Evolutionary conservation across 2,113 vertebrate species (phyloP).

Genomic region (Mola mola): DNA sequence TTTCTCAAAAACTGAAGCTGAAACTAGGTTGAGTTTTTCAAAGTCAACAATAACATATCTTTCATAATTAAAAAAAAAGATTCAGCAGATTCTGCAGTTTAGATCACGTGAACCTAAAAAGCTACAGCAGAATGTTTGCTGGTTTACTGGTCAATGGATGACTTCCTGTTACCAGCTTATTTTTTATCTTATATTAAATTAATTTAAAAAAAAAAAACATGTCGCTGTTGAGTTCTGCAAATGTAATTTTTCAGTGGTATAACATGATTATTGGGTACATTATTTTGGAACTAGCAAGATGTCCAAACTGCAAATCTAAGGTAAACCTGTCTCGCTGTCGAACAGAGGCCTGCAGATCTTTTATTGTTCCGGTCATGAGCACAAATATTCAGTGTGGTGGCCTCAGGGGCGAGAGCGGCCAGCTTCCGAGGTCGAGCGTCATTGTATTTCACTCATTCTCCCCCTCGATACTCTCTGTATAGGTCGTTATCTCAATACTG

Average conservation of each 20-base stretch:
- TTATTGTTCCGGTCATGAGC: background rate
- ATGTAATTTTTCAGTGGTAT: too few species aligned
- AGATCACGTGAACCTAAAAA: too few species aligned
- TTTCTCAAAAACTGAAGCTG: background rate
- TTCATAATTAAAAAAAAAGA: too few species aligned
- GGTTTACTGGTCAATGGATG: too few species aligned
- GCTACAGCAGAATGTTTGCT: too few species aligned
- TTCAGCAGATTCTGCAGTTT: too few species aligned
- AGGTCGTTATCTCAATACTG: too few species aligned
- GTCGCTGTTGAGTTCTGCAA: background rate
- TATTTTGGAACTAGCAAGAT: too few species aligned
- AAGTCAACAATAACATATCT: too few species aligned
- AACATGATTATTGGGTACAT: too few species aligned
- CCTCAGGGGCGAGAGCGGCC: constrained; percentile 5
- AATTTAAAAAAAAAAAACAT: too few species aligned
- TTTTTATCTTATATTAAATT: background rate
- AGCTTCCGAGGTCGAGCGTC: constrained; percentile 8
- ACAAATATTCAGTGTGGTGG: constrained; percentile 13
- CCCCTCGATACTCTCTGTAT: background rate
- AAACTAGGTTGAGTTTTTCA: too few species aligned
- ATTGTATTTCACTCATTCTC: constrained; percentile 25
- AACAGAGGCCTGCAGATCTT: background rate
- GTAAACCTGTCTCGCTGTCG: background rate
- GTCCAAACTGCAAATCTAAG: background rate
- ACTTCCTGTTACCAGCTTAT: background rate